These are phyloP conservation scores for Belonocnema kinseyi DNA, from an alignment of 1,140 invertebrate genomes.

Conservation along the genomic window DNA sequence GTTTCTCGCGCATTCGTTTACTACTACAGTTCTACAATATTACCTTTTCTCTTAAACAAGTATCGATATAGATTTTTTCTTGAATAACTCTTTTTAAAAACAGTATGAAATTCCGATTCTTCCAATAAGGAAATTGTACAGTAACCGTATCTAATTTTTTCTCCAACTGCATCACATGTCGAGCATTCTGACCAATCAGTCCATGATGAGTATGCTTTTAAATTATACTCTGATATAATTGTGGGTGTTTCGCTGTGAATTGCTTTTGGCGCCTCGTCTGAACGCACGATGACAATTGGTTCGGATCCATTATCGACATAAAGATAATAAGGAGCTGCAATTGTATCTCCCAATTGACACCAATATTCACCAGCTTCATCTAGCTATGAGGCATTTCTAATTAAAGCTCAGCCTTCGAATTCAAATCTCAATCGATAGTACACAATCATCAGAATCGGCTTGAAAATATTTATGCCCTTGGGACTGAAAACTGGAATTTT, in stretches of 20 bases:
- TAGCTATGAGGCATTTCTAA: slow-evolving; percentile 36
- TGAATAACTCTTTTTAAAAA: not conserved
- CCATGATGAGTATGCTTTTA: slow-evolving; percentile 76
- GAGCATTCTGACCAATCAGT: slow-evolving; percentile 80
- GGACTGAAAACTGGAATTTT: no score
- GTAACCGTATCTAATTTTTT: slow-evolving; percentile 75
- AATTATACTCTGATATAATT: slow-evolving; percentile 60
- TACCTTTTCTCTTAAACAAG: not conserved
- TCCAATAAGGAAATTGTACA: slow-evolving; percentile 72
- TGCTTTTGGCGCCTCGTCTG: slow-evolving; percentile 51
- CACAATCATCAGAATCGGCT: no score
- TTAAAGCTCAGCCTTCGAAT: no score
- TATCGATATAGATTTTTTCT: not conserved
- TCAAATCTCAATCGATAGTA: no score
- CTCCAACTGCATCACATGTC: slow-evolving; percentile 77
- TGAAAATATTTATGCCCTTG: no score
- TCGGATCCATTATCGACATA: slow-evolving; percentile 69
- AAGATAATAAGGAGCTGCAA: slow-evolving; percentile 71
- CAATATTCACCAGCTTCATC: slow-evolving; percentile 75
- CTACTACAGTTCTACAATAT: not conserved
- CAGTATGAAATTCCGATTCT: slow-evolving; percentile 29
- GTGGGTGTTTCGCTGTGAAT: slow-evolving; percentile 56
- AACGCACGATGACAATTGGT: slow-evolving; percentile 56
- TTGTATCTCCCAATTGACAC: slow-evolving; percentile 70
- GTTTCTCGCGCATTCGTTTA: no score